A percentile compares a stretch with the other conserved stretches of the same genome.
Evolutionary conservation across 2,797 vertebrate species (phyloP).

Genomic region (Galago senegalensis): DNA sequence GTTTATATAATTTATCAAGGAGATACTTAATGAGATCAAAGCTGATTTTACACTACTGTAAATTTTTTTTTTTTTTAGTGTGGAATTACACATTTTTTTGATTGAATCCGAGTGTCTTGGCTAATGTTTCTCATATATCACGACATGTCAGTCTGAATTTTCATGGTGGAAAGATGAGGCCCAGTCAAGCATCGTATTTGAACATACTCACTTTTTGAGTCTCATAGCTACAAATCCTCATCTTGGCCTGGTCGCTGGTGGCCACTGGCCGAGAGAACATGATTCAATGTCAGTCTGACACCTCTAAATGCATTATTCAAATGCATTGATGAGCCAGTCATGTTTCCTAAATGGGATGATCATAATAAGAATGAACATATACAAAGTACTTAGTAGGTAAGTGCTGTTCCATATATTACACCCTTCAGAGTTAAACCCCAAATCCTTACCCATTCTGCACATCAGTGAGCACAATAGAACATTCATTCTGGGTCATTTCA

Average conservation of each 20-base stretch:
- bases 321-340: neutral
- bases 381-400: neutral
- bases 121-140: neutral
- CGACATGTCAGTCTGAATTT: neutral
- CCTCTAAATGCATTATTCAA: neutral
- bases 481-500: neutral
- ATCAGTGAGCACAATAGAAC: neutral
- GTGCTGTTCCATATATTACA: neutral
- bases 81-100: neutral
- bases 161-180: neutral
- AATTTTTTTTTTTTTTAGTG: slow-evolving; percentile 40
- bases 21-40: slow-evolving; percentile 47
- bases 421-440: neutral
- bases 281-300: neutral
- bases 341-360: neutral
- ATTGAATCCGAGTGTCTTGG: neutral
- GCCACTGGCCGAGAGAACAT: neutral
- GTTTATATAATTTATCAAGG: slow-evolving; percentile 47
- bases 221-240: neutral
- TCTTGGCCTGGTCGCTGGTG: neutral
- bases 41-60: slow-evolving; percentile 22
- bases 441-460: neutral
- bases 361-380: neutral
- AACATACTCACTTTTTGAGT: neutral
- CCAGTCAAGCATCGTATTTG: neutral